Conservation (phyloP, 2,888 invertebrate species). For the Drosophila emarginata region DNA sequence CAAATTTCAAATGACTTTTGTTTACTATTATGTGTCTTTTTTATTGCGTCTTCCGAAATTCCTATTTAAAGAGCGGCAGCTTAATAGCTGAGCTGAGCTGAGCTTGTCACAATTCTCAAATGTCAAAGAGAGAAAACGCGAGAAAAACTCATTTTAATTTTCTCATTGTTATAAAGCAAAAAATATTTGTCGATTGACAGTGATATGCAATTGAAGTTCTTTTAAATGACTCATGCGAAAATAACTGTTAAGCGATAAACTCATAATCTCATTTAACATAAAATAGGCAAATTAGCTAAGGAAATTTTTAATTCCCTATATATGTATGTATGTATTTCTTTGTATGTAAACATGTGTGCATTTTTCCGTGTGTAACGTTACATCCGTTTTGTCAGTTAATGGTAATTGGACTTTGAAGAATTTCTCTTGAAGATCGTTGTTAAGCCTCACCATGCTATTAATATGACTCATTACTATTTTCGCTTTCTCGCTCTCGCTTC, state of each 20-base stretch:
- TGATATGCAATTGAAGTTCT: conserved; percentile 10
- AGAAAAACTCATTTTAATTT: neutral
- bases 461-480: conserved; percentile 26
- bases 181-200: conserved; percentile 32
- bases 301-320: conserved; percentile 1
- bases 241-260: conserved; percentile 36
- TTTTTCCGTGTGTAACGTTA: conserved; percentile 5
- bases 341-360: no score
- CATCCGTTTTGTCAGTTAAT: conserved; percentile 13
- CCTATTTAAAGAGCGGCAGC: neutral
- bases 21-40: conserved; percentile 40
- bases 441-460: neutral
- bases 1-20: conserved; percentile 38
- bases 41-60: conserved; percentile 5
- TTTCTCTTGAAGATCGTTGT: conserved; percentile 24
- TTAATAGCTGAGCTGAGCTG: neutral
- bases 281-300: neutral
- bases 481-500: conserved; percentile 10
- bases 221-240: conserved; percentile 27
- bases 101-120: conserved; percentile 1
- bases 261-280: conserved; percentile 32
- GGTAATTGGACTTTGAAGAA: conserved; percentile 16
- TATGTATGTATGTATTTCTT: conserved; percentile 1
- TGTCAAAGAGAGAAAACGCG: neutral
- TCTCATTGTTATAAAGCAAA: neutral